phyloP scores from a whole-genome alignment of 1,140 invertebrate species.

The Cyclina sinensis region DNA sequence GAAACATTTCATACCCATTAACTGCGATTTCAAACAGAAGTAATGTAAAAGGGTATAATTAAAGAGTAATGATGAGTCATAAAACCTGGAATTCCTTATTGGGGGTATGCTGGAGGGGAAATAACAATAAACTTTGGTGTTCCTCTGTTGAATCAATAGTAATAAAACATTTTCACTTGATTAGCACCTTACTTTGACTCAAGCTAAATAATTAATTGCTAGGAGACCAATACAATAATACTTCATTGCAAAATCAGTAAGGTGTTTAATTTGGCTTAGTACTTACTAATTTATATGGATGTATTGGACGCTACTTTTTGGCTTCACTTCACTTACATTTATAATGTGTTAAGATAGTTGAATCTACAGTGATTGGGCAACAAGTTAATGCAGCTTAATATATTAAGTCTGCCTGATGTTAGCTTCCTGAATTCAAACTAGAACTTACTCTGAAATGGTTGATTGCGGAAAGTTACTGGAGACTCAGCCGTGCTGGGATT shows the following conservation, averaged over 20 bases:
- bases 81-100: slow-evolving; percentile 17
- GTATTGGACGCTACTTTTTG: too few relatives aligned
- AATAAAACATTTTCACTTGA: slow-evolving; percentile 47
- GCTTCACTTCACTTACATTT: too few relatives aligned
- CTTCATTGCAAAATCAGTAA: slow-evolving; percentile 12
- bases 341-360: too few relatives aligned
- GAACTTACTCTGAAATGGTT: too few relatives aligned
- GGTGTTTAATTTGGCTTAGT: slow-evolving; percentile 17
- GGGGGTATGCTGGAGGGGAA: not conserved
- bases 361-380: too few relatives aligned
- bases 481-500: too few relatives aligned
- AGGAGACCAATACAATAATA: slow-evolving; percentile 2
- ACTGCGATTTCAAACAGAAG: not conserved
- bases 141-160: slow-evolving; percentile 21
- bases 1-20: slow-evolving; percentile 22
- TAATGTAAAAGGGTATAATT: not conserved
- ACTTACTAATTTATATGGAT: not conserved
- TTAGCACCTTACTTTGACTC: not conserved
- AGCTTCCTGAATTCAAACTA: too few relatives aligned
- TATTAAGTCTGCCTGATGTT: too few relatives aligned
- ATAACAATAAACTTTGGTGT: slow-evolving; percentile 26
- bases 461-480: too few relatives aligned
- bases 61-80: slow-evolving; percentile 35
- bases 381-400: too few relatives aligned
- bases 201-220: slow-evolving; percentile 41